These are phyloP conservation scores for Xyrichtys novacula DNA, from an alignment of 2,797 vertebrate genomes.

Conservation along the genomic window DNA sequence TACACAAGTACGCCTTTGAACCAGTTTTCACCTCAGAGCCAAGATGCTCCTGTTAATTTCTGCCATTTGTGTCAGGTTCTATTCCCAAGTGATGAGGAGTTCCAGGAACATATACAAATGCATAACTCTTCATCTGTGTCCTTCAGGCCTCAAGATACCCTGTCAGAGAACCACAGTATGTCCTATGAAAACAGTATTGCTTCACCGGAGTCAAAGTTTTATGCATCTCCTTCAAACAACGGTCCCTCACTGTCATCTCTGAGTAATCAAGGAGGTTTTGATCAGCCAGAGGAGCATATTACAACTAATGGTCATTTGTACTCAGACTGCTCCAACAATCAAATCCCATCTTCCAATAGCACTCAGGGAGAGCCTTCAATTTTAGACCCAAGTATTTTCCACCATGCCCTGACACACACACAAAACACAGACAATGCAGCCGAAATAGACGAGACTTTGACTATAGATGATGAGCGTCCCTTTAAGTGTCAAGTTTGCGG, in stretches of 20 bases:
- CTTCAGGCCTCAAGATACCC: conserved; percentile 73
- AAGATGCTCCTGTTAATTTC: conserved; percentile 67
- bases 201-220: conserved; percentile 80
- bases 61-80: conserved; percentile 86
- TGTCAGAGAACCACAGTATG: conserved; percentile 74
- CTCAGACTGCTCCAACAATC: conserved; percentile 78
- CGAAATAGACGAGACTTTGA: conserved; percentile 64
- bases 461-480: conserved; percentile 81
- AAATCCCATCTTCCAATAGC: conserved; percentile 65
- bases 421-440: conserved; percentile 54
- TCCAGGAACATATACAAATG: conserved; percentile 86
- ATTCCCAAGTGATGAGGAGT: conserved; percentile 83
- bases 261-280: conserved; percentile 72
- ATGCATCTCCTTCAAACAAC: conserved; percentile 76
- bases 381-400: conserved; percentile 58
- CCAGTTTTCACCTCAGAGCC: conserved; percentile 75
- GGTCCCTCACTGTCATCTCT: conserved; percentile 71
- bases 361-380: conserved; percentile 75
- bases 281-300: conserved; percentile 65
- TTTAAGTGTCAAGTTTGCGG: conserved; percentile 90
- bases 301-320: conserved; percentile 74
- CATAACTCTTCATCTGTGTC: conserved; percentile 85
- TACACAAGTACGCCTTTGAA: conserved; percentile 51
- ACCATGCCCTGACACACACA: conserved; percentile 29
- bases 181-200: conserved; percentile 81